Conservation (phyloP, 2,888 invertebrate genomes). For the Phragmatobia fuliginosa region DNA sequence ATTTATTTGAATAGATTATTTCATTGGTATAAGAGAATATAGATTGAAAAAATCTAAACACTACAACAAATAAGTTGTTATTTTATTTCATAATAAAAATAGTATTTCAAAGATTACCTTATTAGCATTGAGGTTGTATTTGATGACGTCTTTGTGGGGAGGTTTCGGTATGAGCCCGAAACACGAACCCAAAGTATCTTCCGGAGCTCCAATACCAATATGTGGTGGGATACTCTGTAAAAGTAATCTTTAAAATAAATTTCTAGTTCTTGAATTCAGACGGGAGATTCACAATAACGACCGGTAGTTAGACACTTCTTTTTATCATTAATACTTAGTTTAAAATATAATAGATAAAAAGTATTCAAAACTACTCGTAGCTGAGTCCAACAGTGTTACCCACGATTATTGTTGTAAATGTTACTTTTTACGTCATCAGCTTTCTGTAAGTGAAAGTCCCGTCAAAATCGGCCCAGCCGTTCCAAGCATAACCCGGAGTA, state of each 20-base stretch:
- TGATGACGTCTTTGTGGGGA: slow-evolving; percentile 91
- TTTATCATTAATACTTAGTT: too few relatives aligned
- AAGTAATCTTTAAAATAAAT: neutral
- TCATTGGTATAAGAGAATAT: too few relatives aligned
- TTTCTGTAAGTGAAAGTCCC: too few relatives aligned
- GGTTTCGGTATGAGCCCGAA: slow-evolving; percentile 90
- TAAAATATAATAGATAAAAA: too few relatives aligned
- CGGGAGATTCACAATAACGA: neutral
- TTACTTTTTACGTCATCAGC: too few relatives aligned
- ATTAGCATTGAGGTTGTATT: slow-evolving; percentile 90
- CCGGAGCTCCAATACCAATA: slow-evolving; percentile 91
- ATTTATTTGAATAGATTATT: too few relatives aligned
- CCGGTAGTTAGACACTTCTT: neutral
- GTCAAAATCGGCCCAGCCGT: too few relatives aligned
- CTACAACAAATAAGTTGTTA: neutral
- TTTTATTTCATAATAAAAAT: neutral
- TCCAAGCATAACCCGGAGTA: too few relatives aligned
- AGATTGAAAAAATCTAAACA: too few relatives aligned
- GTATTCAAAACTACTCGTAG: too few relatives aligned
- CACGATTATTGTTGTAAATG: too few relatives aligned
- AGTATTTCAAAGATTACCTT: slow-evolving; percentile 72
- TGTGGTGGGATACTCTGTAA: slow-evolving; percentile 88
- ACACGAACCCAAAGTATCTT: slow-evolving; percentile 92
- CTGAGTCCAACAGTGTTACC: too few relatives aligned
- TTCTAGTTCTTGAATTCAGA: neutral